Conservation (phyloP, 2,797 vertebrate genomes). For the Schizopygopsis malacanthus region DNA sequence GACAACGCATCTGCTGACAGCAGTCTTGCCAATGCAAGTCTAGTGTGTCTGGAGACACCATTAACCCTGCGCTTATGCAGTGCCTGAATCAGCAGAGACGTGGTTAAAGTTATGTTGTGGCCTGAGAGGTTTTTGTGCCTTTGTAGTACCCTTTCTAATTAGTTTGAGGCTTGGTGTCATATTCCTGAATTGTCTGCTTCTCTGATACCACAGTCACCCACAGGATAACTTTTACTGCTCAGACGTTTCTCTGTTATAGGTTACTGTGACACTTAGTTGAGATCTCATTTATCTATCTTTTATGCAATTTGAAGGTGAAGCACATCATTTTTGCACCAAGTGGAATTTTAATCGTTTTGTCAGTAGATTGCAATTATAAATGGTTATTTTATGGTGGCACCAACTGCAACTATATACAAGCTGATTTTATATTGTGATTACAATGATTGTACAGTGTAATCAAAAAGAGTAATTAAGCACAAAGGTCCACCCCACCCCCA, state of each 20-base stretch:
- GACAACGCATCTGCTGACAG: constrained; percentile 23
- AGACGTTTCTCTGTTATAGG: neutral
- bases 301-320: neutral
- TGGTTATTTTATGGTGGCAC: neutral
- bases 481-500: too few species aligned
- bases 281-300: neutral
- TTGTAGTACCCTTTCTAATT: constrained; percentile 49
- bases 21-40: constrained; percentile 1
- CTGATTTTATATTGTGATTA: neutral
- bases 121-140: constrained; percentile 1
- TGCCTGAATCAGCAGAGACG: neutral
- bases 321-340: neutral
- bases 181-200: constrained; percentile 40
- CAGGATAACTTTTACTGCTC: neutral
- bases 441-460: neutral
- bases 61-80: neutral
- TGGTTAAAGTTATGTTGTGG: constrained; percentile 27
- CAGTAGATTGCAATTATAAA: neutral
- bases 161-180: constrained; percentile 50
- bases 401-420: neutral
- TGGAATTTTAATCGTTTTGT: neutral
- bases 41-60: constrained; percentile 1
- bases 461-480: too few species aligned
- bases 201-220: constrained; percentile 22
- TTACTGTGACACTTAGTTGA: neutral